Percentiles rank a stretch among this genome's conserved stretches.
Evolutionary conservation across 2,888 invertebrate species (phyloP).

Genomic region (Antitype chi): DNA sequence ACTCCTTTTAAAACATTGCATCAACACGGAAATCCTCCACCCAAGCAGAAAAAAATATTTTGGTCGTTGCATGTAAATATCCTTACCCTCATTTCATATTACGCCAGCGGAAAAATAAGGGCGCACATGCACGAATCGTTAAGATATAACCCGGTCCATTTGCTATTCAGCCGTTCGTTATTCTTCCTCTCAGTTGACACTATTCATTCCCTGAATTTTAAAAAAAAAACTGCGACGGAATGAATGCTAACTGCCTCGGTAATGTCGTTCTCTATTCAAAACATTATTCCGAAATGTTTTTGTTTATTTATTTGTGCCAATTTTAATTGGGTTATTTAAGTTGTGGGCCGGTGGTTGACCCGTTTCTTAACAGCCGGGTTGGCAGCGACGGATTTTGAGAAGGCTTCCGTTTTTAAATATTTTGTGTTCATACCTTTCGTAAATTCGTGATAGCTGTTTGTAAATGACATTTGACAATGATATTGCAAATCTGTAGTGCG

Average conservation of each 20-base stretch:
- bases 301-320: slow-evolving; percentile 47
- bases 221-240: slow-evolving; percentile 42
- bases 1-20: not conserved
- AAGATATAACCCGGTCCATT: slow-evolving; percentile 52
- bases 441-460: not conserved
- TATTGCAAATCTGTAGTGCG: not conserved
- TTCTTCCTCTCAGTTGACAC: slow-evolving; percentile 44
- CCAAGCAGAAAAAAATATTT: slow-evolving; percentile 4
- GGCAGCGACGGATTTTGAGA: slow-evolving; percentile 1
- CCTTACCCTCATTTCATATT: slow-evolving; percentile 9
- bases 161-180: slow-evolving; percentile 58
- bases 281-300: slow-evolving; percentile 44
- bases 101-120: slow-evolving; percentile 35
- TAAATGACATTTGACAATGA: not conserved
- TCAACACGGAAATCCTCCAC: not conserved
- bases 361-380: slow-evolving; percentile 28
- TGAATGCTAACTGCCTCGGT: slow-evolving; percentile 49
- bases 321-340: slow-evolving; percentile 53
- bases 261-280: slow-evolving; percentile 47
- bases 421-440: not conserved
- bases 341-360: slow-evolving; percentile 37
- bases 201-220: slow-evolving; percentile 44
- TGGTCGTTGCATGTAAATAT: slow-evolving; percentile 24
- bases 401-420: not conserved
- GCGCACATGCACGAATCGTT: slow-evolving; percentile 48